These are phyloP conservation scores for Lutraria rhynchaena DNA, from an alignment of 1,140 invertebrate species.

Conservation along the genomic window DNA sequence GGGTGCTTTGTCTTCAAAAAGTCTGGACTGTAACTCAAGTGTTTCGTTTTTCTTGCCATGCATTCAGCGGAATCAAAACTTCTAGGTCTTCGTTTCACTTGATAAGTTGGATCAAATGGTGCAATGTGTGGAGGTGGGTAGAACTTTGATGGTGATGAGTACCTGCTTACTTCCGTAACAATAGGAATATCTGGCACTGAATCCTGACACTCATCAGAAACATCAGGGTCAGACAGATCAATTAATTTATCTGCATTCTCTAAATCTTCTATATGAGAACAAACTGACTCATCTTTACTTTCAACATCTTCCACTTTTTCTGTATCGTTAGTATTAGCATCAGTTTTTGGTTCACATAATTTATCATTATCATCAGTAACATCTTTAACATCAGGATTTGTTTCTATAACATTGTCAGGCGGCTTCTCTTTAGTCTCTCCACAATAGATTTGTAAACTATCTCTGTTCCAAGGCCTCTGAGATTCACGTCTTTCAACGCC, in stretches of 20 bases:
- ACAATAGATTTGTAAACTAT: slow-evolving; percentile 43
- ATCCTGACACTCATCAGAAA: slow-evolving; percentile 30
- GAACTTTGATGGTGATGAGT: not conserved
- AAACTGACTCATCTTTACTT: not conserved
- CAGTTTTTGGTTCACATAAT: not conserved
- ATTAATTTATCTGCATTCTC: slow-evolving; percentile 26
- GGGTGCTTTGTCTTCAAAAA: slow-evolving; percentile 53
- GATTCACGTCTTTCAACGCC: slow-evolving; percentile 19
- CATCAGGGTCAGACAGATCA: slow-evolving; percentile 21
- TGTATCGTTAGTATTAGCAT: too few relatives aligned
- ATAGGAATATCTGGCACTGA: slow-evolving; percentile 37
- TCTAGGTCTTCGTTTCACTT: slow-evolving; percentile 39
- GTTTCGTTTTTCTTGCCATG: not conserved
- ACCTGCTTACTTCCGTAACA: not conserved
- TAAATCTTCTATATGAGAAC: not conserved
- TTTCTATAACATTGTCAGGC: not conserved
- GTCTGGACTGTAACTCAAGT: slow-evolving; percentile 49
- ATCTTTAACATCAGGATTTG: not conserved
- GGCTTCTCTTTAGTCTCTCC: slow-evolving; percentile 47
- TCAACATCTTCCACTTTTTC: too few relatives aligned
- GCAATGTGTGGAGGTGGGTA: slow-evolving; percentile 34
- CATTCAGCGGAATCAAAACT: slow-evolving; percentile 38
- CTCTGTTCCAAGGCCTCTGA: slow-evolving; percentile 38
- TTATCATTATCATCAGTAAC: not conserved
- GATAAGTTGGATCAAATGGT: slow-evolving; percentile 36